A percentile compares a stretch with the other conserved stretches of the same genome.
These are phyloP conservation scores for Meta bourneti DNA, from an alignment of 2,888 invertebrate species.

Conservation along the genomic window DNA sequence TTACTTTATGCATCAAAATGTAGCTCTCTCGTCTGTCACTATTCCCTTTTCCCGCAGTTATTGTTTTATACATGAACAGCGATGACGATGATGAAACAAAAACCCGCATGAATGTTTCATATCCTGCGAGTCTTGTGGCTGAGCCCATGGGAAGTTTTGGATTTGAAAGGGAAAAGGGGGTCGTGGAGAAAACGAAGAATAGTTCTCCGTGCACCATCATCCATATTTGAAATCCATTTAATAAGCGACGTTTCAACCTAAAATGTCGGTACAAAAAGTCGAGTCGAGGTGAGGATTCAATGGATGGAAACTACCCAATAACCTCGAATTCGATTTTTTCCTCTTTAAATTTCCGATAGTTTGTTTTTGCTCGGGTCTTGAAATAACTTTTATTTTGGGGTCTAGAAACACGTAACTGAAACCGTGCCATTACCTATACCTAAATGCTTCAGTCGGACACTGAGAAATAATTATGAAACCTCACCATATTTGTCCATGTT, in stretches of 20 bases:
- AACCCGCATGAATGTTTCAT: conserved; percentile 69
- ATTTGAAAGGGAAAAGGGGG: conserved; percentile 25
- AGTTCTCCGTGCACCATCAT: conserved; percentile 16
- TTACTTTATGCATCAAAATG: conserved; percentile 12
- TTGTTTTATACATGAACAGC: conserved; percentile 60
- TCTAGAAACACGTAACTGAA: neutral
- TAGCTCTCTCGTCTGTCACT: neutral
- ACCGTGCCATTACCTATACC: neutral
- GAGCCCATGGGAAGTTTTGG: conserved; percentile 24
- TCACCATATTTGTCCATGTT: conserved; percentile 3
- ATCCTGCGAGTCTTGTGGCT: conserved; percentile 26
- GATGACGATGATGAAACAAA: conserved; percentile 51
- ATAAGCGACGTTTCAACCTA: conserved; percentile 9
- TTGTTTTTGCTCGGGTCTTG: conserved; percentile 5
- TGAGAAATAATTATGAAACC: too few relatives aligned
- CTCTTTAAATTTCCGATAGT: conserved; percentile 6
- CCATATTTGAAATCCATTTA: conserved; percentile 36
- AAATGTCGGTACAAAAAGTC: conserved; percentile 22
- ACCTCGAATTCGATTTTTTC: conserved; percentile 18
- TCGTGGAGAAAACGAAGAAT: conserved; percentile 1
- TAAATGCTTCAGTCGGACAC: too few relatives aligned
- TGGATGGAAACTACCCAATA: conserved; percentile 22
- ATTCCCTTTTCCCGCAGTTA: conserved; percentile 33
- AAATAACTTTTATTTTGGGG: neutral
- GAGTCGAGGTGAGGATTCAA: conserved; percentile 20